These are phyloP conservation scores for Fregetta grallaria DNA, from an alignment of 2,113 vertebrate species.

Conservation along the genomic window DNA sequence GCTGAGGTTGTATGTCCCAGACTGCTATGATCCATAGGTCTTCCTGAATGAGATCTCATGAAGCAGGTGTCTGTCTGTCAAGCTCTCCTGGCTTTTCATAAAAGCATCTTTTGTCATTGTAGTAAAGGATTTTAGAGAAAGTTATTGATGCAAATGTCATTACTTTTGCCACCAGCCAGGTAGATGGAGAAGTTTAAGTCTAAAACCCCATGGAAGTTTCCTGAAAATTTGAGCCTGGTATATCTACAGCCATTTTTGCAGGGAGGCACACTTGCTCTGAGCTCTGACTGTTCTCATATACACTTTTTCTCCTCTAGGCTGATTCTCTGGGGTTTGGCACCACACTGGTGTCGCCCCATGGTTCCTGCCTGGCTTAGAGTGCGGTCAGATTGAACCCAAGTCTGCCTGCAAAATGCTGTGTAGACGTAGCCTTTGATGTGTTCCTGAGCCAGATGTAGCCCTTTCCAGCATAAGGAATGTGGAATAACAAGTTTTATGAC, in stretches of 20 bases:
- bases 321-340: constrained; percentile 18
- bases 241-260: not conserved
- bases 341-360: not conserved
- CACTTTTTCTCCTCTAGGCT: constrained; percentile 5
- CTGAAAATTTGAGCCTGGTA: not conserved
- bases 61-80: not conserved
- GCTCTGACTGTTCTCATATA: not conserved
- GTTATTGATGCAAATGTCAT: not conserved
- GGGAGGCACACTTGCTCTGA: not conserved
- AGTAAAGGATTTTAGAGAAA: not conserved
- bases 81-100: not conserved
- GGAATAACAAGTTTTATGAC: constrained; percentile 19
- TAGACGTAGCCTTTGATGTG: constrained; percentile 8
- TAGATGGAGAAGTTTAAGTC: not conserved
- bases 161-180: not conserved
- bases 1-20: not conserved
- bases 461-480: constrained; percentile 9
- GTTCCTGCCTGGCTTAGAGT: constrained; percentile 1
- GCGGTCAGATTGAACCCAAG: not conserved
- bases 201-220: not conserved
- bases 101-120: not conserved
- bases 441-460: constrained; percentile 33
- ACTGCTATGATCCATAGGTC: not conserved
- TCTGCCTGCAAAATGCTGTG: not conserved
- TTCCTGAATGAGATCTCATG: not conserved